Percentiles rank a stretch among this genome's conserved stretches.
These are phyloP conservation scores for Scaptomyza pallida DNA, from an alignment of 1,140 invertebrate species.

Conservation along the genomic window DNA sequence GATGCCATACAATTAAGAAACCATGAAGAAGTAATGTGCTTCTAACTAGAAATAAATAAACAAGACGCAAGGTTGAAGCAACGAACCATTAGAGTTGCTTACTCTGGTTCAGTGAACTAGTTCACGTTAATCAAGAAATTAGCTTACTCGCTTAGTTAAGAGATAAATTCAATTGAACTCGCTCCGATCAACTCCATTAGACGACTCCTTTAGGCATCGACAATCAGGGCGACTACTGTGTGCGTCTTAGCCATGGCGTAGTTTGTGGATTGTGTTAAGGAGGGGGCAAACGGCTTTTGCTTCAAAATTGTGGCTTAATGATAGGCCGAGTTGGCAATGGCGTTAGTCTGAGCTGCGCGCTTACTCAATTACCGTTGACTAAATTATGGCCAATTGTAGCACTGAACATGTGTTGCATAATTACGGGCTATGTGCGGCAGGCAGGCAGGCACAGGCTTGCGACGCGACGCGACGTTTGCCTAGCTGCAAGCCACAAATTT, in stretches of 20 bases:
- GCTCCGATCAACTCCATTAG: not conserved
- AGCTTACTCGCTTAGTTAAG: not conserved
- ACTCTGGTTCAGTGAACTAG: not conserved
- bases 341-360: conserved; percentile 54
- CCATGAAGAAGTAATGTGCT: conserved; percentile 67
- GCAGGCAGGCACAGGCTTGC: conserved; percentile 48
- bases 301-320: conserved; percentile 52
- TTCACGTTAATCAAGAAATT: not conserved
- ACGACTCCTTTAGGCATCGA: not conserved
- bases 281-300: not conserved
- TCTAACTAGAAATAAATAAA: conserved; percentile 81
- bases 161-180: not conserved
- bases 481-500: conserved; percentile 76
- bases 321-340: conserved; percentile 53
- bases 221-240: conserved; percentile 19
- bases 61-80: conserved; percentile 51
- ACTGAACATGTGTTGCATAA: conserved; percentile 79
- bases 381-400: conserved; percentile 81
- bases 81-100: too few relatives aligned
- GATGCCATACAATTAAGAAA: conserved; percentile 74
- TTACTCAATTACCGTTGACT: conserved; percentile 81
- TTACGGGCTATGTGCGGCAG: conserved; percentile 70
- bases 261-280: not conserved
- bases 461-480: conserved; percentile 32
- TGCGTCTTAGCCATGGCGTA: conserved; percentile 14